These are phyloP conservation scores for Mactra quadrangularis DNA, from an alignment of 1,140 invertebrate genomes.

Conservation along the genomic window DNA sequence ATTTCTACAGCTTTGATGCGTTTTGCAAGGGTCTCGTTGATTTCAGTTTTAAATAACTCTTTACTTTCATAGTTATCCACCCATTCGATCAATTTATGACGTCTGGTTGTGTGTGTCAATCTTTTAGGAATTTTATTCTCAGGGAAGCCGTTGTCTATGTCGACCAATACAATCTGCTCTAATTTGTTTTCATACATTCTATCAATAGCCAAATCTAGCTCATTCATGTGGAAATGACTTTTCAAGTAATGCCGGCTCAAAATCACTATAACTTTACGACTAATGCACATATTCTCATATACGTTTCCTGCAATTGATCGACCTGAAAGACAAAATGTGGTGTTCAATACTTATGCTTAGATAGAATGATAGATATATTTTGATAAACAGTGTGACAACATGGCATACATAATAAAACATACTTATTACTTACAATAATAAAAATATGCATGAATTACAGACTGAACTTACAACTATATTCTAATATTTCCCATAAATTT, in stretches of 20 bases:
- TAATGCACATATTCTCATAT: conserved; percentile 62
- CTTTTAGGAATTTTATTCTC: conserved; percentile 48
- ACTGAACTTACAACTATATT: neutral
- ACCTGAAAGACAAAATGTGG: conserved; percentile 49
- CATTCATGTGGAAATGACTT: conserved; percentile 60
- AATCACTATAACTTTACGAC: conserved; percentile 66
- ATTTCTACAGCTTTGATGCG: neutral
- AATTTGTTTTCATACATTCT: conserved; percentile 49
- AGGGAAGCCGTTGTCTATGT: conserved; percentile 56
- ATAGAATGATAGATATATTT: neutral
- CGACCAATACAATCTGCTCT: conserved; percentile 64
- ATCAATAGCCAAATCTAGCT: conserved; percentile 56
- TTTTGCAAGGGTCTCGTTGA: conserved; percentile 42
- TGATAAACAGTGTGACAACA: neutral
- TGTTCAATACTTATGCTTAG: neutral
- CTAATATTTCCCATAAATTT: neutral
- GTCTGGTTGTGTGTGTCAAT: conserved; percentile 46
- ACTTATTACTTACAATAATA: neutral
- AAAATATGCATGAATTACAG: neutral
- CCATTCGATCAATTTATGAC: conserved; percentile 61
- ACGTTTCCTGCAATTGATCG: conserved; percentile 57
- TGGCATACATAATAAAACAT: neutral
- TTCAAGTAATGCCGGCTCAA: conserved; percentile 64
- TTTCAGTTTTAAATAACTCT: conserved; percentile 48
- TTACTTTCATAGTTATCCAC: conserved; percentile 50